Base-by-base conservation (phyloP, 2,888 invertebrate genomes). In the Idaea biselata region DNA sequence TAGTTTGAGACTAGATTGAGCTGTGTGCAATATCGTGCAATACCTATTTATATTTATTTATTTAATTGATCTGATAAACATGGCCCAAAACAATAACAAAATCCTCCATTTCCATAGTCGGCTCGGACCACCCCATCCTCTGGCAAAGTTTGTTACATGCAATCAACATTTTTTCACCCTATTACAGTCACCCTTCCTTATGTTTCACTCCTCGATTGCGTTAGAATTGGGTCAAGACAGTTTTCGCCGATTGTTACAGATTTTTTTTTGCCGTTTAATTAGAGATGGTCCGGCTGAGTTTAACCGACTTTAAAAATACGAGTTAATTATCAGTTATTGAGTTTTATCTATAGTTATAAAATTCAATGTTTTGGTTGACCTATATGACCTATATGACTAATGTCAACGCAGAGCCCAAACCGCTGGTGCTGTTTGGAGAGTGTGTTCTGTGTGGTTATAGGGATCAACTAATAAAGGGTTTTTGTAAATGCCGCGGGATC, bases 241-340 rank as follows among this genome's bases (percentile, higher is more conserved):
- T 72, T 67, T 70, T 71, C 76, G 76, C 76, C 81, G 80, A 84
- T 84, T 85, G 85, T 84, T 80, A 76, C 83, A 80, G 44, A 11
- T 14, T 44, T 44, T 44, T 44, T 44, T 44, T 44, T 6, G 11
- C 11, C 11, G 44, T 44, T 44, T 44, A 44, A 44, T 44, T 44
- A 44, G 44, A 14, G 14, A 44, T 1, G 44, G 11, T 44, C 44
- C 14, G 44, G 44, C 0, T 8, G 44, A 44, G 44, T 2, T 4
- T 32, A 11, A 32, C 11, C 44, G 44, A 44, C 44, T 44, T 33
- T 6, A 33, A 33, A 1, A 25, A 25, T 25, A 5, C 1, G 25
- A 25, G 3, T 25, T 3, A 25, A 5, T 25, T 25, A 25, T 25
- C 25, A 25, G 5, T 25, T 25, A 25, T 25, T 25, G 25, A 25